A percentile compares a stretch with the other conserved stretches of the same genome.
Conservation (phyloP, 2,113 vertebrate species). For the Cynocephalus volans region DNA sequence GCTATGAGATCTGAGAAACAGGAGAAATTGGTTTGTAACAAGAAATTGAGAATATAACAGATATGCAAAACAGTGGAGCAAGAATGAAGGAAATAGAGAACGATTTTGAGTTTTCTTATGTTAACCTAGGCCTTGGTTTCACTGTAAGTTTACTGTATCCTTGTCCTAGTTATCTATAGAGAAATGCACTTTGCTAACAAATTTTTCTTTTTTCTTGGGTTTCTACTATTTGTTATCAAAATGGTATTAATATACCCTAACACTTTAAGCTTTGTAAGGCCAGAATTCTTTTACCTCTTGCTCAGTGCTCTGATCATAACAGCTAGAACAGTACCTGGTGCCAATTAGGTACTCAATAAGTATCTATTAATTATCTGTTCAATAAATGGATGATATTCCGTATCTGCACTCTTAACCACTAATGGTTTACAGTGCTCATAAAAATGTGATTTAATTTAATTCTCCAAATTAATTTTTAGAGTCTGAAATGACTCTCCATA, state of each 20-base stretch:
- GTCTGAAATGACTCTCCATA: not conserved
- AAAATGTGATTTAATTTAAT: not conserved
- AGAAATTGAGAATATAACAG: not conserved
- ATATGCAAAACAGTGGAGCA: not conserved
- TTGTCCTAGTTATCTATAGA: not conserved
- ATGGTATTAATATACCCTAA: not conserved
- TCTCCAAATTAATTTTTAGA: slow-evolving; percentile 5
- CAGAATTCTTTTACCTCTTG: not conserved
- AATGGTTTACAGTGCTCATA: not conserved
- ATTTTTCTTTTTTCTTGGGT: not conserved
- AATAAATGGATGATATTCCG: not conserved
- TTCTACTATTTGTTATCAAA: not conserved
- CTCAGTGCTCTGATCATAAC: not conserved
- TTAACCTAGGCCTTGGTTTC: not conserved
- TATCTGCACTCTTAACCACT: not conserved
- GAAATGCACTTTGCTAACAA: not conserved
- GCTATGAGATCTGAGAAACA: not conserved
- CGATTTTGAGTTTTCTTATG: not conserved
- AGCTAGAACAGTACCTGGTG: not conserved
- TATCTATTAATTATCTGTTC: not conserved
- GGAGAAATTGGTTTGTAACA: not conserved
- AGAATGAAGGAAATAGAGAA: not conserved
- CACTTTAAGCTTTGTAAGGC: not conserved
- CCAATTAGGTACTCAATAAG: not conserved
- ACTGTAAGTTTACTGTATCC: not conserved